Evolutionary conservation across 2,888 invertebrate genomes (phyloP).

Genomic region (Vanessa cardui): DNA sequence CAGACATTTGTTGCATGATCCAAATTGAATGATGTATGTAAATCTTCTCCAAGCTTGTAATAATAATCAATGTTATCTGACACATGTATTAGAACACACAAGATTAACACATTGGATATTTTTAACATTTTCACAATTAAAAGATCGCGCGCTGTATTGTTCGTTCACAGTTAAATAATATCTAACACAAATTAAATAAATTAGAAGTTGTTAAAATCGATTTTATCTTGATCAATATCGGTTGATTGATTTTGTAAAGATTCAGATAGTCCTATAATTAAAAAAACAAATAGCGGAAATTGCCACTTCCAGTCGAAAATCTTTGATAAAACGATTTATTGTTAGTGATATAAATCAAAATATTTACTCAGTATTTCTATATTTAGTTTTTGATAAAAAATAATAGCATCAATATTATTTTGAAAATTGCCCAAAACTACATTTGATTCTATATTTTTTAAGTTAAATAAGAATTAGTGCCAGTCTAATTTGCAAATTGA

Average conservation of each 20-base stretch:
- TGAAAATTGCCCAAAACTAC: too few species aligned
- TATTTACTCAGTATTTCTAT: background rate
- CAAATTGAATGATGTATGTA: slow-evolving; percentile 15
- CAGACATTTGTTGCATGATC: slow-evolving; percentile 11
- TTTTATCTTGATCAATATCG: slow-evolving; percentile 35
- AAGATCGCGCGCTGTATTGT: background rate
- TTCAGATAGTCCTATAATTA: slow-evolving; percentile 17
- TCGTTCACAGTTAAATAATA: slow-evolving; percentile 9
- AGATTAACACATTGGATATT: background rate
- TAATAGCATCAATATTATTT: background rate
- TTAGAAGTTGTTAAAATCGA: slow-evolving; percentile 8
- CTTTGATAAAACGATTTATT: background rate
- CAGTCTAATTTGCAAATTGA: too few species aligned
- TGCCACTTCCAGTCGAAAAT: background rate
- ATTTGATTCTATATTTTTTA: too few species aligned
- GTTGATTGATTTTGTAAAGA: slow-evolving; percentile 23
- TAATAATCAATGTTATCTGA: background rate
- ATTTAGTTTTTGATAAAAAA: background rate
- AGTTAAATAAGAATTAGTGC: too few species aligned
- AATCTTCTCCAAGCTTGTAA: slow-evolving; percentile 9
- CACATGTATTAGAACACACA: background rate
- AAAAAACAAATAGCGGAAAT: slow-evolving; percentile 7
- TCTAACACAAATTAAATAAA: background rate
- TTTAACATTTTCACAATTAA: slow-evolving; percentile 11
- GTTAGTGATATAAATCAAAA: background rate